Base-by-base conservation (phyloP, 2,888 invertebrate species). In the Tortricodes alternella region DNA sequence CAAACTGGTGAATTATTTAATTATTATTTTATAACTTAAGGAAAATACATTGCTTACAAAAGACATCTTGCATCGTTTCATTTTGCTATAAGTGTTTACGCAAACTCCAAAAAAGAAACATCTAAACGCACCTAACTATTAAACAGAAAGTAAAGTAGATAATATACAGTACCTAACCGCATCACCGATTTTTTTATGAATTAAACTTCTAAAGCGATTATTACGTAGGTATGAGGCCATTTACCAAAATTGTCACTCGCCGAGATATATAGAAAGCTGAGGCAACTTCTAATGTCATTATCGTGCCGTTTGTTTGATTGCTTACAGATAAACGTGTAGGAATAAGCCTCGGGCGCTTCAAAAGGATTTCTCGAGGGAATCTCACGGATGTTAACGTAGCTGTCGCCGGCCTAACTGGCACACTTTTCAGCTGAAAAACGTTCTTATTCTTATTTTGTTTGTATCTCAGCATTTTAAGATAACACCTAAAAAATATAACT, bases 221-320 rank as follows among this genome's bases (percentile, higher is more conserved):
- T n/a, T n/a, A n/a, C n/a, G n/a, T n/a, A n/a, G n/a, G n/a, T n/a
- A n/a, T n/a, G n/a, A n/a, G n/a, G n/a, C n/a, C n/a, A n/a, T n/a
- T n/a, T n/a, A n/a, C n/a, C n/a, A n/a, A n/a, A n/a, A n/a, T n/a
- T n/a, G 29, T 49, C 21, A 37, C 32, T 49, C 13, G 23, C 27
- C 35, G 70, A 73, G 71, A 55, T 48, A 46, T 63, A 77, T 70
- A 71, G 67, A 63, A 73, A 67, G 70, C 70, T 59, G 63, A 64
- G 59, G 71, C 65, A 61, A 65, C 53, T 67, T 65, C 66, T 75
- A 73, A 78, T 74, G 69, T 78, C 78, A 79, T 83, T 81, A 82
- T 73, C 67, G 71, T 70, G 55, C 65, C 75, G 70, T 78, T 78
- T 78, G 79, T 81, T 76, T 81, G 82, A 82, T 81, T 80, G 78